Percentiles rank a stretch among this genome's conserved stretches.
Conservation (phyloP, 2,888 invertebrate species). For the Invenusta paracnida region DNA sequence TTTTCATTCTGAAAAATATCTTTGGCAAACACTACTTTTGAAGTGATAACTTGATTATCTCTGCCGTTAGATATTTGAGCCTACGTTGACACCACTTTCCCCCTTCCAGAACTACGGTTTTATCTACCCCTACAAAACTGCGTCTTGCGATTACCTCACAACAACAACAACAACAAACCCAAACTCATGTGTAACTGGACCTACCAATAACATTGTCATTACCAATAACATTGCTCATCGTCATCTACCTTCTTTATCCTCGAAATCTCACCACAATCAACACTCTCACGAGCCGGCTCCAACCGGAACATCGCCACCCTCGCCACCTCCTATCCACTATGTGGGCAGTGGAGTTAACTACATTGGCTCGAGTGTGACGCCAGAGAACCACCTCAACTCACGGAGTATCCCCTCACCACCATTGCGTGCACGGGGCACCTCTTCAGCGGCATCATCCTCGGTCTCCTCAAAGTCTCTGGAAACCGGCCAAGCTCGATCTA, state of each 20-base stretch:
- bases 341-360: not conserved
- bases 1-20: no score
- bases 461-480: not conserved
- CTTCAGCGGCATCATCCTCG: not conserved
- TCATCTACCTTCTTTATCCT: no score
- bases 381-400: not conserved
- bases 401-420: not conserved
- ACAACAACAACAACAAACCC: not conserved
- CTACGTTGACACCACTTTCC: no score
- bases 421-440: not conserved
- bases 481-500: not conserved
- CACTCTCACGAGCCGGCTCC: not conserved
- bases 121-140: not conserved
- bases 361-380: not conserved
- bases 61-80: no score
- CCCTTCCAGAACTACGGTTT: not conserved
- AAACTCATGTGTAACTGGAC: not conserved
- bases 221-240: not conserved
- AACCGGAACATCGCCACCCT: not conserved
- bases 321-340: not conserved
- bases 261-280: no score
- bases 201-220: not conserved
- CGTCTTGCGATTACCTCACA: not conserved
- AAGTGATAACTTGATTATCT: no score
- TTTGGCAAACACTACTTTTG: no score